A percentile compares a stretch with the other conserved stretches of the same genome.
phyloP scores from a whole-genome alignment of 2,113 vertebrate genomes.

The Dipodomys stephensi region DNA sequence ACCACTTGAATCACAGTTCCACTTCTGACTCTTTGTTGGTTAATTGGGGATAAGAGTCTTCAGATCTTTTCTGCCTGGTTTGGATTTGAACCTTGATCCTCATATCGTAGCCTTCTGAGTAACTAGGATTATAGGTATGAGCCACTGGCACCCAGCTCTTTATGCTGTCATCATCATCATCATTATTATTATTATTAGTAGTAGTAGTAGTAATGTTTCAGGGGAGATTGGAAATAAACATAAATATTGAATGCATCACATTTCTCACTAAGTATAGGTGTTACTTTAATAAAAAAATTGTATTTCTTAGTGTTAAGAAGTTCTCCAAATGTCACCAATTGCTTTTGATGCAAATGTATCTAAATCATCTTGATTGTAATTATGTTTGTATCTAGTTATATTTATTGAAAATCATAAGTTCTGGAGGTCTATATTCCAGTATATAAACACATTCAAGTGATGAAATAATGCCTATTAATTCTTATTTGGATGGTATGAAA shows the following conservation, averaged over 20 bases:
- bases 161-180: too few relatives aligned
- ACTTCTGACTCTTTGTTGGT: too few relatives aligned
- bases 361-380: not conserved
- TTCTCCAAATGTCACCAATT: not conserved
- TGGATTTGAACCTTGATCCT: too few relatives aligned
- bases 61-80: too few relatives aligned
- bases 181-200: too few relatives aligned
- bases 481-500: not conserved
- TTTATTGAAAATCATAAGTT: not conserved
- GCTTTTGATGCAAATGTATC: not conserved
- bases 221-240: not conserved
- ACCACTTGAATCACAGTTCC: too few relatives aligned
- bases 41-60: too few relatives aligned
- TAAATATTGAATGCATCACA: not conserved
- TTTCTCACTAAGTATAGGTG: not conserved
- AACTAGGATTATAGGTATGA: too few relatives aligned
- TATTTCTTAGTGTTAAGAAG: not conserved
- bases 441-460: not conserved
- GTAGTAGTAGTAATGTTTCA: not conserved
- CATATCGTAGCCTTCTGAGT: too few relatives aligned
- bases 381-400: slow-evolving; percentile 24
- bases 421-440: not conserved
- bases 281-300: not conserved
- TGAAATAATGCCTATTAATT: not conserved
- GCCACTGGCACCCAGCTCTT: too few relatives aligned